Base-by-base conservation (phyloP, 2,888 invertebrate genomes). In the Pharmacophagus antenor region DNA sequence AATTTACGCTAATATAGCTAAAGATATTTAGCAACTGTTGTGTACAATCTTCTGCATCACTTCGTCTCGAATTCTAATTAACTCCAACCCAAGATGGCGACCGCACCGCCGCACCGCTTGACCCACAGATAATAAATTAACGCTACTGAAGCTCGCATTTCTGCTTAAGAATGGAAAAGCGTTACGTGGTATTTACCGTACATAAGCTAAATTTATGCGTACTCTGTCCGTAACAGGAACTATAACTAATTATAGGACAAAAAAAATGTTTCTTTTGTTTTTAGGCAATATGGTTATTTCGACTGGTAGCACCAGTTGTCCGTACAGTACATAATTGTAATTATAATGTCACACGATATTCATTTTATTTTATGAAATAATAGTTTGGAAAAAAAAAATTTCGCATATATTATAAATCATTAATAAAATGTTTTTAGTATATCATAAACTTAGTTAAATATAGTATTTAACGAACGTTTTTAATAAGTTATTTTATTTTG, bases 11-110 rank as follows among this genome's bases (percentile, higher is more conserved):
- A n/a, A n/a, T n/a, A n/a, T n/a, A n/a, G n/a, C n/a, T n/a, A n/a
- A n/a, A n/a, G n/a, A 37, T 8, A 4, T 37, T 37, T n/a, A 37
- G 37, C n/a, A n/a, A 3, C 4, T 37, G 37, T 37, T 4, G 4
- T 37, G 37, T 37, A 4, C 37, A n/a, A 37, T 37, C n/a, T 37
- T 8, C 37, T 15, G 3, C 2, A 3, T n/a, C n/a, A 37, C 1
- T n/a, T 22, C 61, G 58, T 67, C 65, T 70, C 68, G 63, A 70
- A 68, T 73, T 74, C 66, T 73, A 73, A 74, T 73, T 70, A 72
- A 70, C 64, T 70, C 66, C 54, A 63, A n/a, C 53, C 48, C 60
- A 65, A 66, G 64, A 53, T 37, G 48, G 37, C 46, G 12, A 23
- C 58, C 58, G 54, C 57, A 63, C 59, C 62, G 62, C 49, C 59